Evolutionary conservation across 2,113 vertebrate species (phyloP).

Genomic region (Chionis minor): DNA sequence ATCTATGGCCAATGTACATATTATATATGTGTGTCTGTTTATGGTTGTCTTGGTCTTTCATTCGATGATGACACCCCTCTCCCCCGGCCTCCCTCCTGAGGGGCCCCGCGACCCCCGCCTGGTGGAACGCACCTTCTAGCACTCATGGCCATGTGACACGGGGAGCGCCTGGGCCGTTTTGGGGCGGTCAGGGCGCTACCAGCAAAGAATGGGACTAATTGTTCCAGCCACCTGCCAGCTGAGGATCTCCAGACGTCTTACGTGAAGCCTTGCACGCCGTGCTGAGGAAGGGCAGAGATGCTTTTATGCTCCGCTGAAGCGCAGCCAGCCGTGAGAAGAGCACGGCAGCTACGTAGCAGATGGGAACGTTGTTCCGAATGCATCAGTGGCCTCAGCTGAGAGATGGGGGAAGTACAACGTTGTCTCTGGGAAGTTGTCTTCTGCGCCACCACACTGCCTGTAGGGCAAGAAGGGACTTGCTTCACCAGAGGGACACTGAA

Average conservation of each 20-base stretch:
- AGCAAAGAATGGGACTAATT: neutral
- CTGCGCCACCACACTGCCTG: neutral
- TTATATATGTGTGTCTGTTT: neutral
- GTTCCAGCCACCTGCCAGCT: neutral
- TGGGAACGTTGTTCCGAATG: neutral
- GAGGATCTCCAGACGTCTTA: neutral
- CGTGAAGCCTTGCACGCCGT: neutral
- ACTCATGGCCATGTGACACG: fast-evolving
- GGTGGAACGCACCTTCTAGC: neutral
- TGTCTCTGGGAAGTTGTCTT: neutral
- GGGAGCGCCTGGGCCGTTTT: fast-evolving
- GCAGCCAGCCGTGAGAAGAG: neutral
- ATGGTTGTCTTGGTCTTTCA: neutral
- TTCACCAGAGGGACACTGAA: neutral
- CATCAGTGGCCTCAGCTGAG: neutral
- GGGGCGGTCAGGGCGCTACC: neutral
- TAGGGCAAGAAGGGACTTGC: neutral
- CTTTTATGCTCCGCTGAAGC: neutral
- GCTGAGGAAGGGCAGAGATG: neutral
- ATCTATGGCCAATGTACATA: neutral
- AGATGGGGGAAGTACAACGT: fast-evolving
- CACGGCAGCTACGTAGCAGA: neutral
- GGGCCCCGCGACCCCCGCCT: neutral
- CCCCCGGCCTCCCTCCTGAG: neutral
- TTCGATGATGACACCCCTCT: neutral